A percentile compares a stretch with the other conserved stretches of the same genome.
These are phyloP conservation scores for Oryctolagus cuniculus DNA, from an alignment of 2,113 vertebrate genomes.

Conservation along the genomic window DNA sequence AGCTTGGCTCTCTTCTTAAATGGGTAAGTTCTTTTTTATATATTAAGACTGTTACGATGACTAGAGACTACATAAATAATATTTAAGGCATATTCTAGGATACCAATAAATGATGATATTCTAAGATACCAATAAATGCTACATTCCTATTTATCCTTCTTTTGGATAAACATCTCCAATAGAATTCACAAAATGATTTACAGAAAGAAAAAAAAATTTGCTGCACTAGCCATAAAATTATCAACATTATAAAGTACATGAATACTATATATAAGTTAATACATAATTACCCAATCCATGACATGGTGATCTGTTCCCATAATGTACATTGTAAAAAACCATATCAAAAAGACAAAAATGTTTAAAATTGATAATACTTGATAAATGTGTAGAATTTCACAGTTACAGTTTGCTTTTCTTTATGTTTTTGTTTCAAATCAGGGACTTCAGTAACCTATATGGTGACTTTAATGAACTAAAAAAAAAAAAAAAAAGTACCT, in stretches of 20 bases:
- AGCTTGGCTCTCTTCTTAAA: background rate
- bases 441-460: background rate
- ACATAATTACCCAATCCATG: background rate
- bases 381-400: background rate
- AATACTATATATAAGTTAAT: background rate
- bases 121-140: background rate
- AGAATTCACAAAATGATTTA: background rate
- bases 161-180: background rate
- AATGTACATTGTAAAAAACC: background rate
- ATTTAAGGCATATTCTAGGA: background rate
- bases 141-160: background rate
- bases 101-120: background rate
- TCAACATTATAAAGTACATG: background rate
- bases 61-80: background rate
- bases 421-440: background rate
- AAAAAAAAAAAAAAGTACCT: background rate
- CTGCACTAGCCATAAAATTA: background rate
- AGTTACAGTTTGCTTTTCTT: background rate
- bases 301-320: background rate
- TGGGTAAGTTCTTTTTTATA: background rate
- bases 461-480: background rate
- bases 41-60: background rate
- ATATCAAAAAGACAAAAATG: background rate
- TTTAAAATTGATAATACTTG: slow-evolving; percentile 19
- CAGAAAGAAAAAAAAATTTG: slow-evolving; percentile 17